Conservation (phyloP, 30 jellyfish, hydroid and myxozoan genomes). For the Mastigias papua region DNA sequence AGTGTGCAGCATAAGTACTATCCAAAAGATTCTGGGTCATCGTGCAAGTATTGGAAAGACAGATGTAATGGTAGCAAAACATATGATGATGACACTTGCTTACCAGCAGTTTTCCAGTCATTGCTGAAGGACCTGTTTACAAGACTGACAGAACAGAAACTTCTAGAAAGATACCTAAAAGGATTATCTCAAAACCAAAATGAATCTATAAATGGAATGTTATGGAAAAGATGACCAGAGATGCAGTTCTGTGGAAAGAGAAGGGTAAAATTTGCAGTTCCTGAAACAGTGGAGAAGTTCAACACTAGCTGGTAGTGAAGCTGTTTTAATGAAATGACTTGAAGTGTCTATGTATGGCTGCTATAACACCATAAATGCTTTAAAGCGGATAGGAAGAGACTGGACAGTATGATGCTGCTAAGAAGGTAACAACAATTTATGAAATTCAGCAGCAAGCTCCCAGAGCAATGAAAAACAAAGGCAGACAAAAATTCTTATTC, state of each 20-base stretch:
- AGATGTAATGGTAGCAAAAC: background rate
- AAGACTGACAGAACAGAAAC: conserved; percentile 23
- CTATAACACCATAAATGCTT: too few species aligned
- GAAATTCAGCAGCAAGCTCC: too few species aligned
- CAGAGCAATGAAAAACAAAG: too few species aligned
- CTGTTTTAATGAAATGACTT: background rate
- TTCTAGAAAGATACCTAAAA: conserved; percentile 29
- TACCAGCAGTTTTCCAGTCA: background rate
- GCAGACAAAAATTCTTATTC: too few species aligned
- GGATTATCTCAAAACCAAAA: conserved; percentile 58
- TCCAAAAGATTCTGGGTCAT: conserved; percentile 11
- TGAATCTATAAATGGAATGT: conserved; percentile 16
- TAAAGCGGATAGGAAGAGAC: too few species aligned
- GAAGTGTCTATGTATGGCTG: too few species aligned
- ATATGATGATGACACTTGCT: background rate
- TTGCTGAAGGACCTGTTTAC: conserved; percentile 6
- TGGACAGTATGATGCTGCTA: too few species aligned
- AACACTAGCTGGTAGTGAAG: background rate
- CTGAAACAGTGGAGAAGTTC: background rate
- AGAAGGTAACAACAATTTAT: too few species aligned
- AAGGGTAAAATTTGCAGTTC: conserved; percentile 20
- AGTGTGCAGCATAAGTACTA: conserved; percentile 23
- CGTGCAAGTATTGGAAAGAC: conserved; percentile 45
- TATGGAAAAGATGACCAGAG: conserved; percentile 32
- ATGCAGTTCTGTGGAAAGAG: conserved; percentile 25